Evolutionary conservation across 2,888 invertebrate genomes (phyloP).

Genomic region (Megamerina dolium): DNA sequence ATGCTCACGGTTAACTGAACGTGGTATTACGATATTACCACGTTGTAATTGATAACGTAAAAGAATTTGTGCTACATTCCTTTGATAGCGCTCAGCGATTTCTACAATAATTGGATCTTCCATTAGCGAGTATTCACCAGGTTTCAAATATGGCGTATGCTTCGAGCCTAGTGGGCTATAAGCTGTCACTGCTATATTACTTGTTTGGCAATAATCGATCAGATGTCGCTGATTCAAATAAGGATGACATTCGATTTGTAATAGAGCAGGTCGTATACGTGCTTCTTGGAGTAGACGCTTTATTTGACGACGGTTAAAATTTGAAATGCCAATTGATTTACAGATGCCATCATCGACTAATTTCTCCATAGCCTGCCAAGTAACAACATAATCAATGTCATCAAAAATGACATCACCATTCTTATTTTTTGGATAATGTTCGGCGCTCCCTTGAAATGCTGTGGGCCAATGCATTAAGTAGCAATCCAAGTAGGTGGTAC

Average conservation of each 20-base stretch:
- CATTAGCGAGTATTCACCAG: constrained; percentile 62
- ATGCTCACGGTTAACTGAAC: constrained; percentile 67
- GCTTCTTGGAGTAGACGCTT: constrained; percentile 58
- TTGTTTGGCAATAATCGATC: constrained; percentile 61
- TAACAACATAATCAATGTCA: constrained; percentile 66
- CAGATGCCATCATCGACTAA: constrained; percentile 60
- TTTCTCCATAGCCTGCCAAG: constrained; percentile 69
- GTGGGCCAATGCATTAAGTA: constrained; percentile 91
- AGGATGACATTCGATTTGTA: constrained; percentile 72
- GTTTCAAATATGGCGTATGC: constrained; percentile 69
- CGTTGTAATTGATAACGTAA: constrained; percentile 64
- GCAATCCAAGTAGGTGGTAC: constrained; percentile 72
- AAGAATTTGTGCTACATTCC: constrained; percentile 60
- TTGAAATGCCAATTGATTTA: constrained; percentile 63
- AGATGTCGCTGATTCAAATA: constrained; percentile 67
- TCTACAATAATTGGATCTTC: constrained; percentile 57
- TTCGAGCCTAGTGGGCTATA: constrained; percentile 81
- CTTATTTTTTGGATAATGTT: constrained; percentile 57
- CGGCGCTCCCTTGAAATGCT: constrained; percentile 70
- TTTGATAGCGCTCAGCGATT: constrained; percentile 56
- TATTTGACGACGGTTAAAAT: constrained; percentile 72
- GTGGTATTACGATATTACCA: constrained; percentile 71
- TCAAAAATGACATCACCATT: constrained; percentile 57
- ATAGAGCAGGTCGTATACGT: constrained; percentile 58
- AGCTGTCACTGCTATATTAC: constrained; percentile 64